Base-by-base conservation (phyloP, 2,113 vertebrate species). In the Tetraodon nigroviridis region DNA sequence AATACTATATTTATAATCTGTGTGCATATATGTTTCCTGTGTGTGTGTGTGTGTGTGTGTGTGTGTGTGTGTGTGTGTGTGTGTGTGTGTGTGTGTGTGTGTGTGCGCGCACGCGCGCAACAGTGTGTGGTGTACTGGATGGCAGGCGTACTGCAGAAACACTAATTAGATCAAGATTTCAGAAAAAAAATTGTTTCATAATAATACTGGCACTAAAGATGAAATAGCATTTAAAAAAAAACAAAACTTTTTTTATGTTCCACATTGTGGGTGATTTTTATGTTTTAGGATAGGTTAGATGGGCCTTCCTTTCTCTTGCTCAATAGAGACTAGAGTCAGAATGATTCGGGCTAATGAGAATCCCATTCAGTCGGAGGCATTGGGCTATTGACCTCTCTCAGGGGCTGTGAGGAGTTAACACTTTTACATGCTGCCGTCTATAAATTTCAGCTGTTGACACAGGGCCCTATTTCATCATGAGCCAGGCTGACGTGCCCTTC, bases 351-450 rank as follows among this genome's bases (percentile, higher is more conserved):
- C 80, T 84, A 86, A 87, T 80, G 81, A 84, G 81, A 87, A 76
- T 46, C 69, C 81, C 79, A 80, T 85, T 86, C 67, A 77, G 76
- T 79, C 71, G 2, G 68, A 83, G 58, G 73, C 69, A 78, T 84
- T 73, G 71, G 73, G 72, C 71, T 88, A 89, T 89, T 82, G 88
- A 90, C 84, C 87, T 76, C 78, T 79, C 78, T 74, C 18, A 50
- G 71, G 32, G 79, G 70, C 70, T 71, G 50, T 73, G 81, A 83
- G 79, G 76, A 79, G 77, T 78, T 80, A 88, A 74, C 81, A 73
- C 83, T 86, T 85, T 84, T 84, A 82, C 85, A 82, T 73, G 88
- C 90, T 84, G 84, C 87, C 79, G 79, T 90, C 89, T 84, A 91
- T 90, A 90, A 87, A 90, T 91, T 83, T 65, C 73, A 81, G 69